phyloP scores from a whole-genome alignment of 2,113 vertebrate genomes.

The Malurus cyaneus region DNA sequence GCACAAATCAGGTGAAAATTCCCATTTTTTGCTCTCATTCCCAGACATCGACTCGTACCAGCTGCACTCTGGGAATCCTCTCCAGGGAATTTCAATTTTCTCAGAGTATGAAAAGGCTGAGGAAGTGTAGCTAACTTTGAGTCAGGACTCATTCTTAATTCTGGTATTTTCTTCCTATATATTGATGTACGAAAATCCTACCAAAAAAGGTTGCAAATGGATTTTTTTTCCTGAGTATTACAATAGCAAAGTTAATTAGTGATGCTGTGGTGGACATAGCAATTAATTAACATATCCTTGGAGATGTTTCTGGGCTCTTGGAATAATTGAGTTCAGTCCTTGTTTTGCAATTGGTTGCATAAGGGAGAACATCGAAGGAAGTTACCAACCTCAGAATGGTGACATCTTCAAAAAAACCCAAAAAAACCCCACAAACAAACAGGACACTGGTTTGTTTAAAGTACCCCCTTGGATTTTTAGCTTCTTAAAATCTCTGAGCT shows the following conservation, averaged over 20 bases:
- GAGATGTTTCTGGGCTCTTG: neutral
- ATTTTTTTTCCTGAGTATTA: neutral
- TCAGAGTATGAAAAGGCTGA: neutral
- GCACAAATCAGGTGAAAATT: conserved; percentile 48
- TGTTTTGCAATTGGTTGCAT: neutral
- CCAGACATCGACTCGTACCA: conserved; percentile 58
- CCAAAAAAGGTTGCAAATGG: neutral
- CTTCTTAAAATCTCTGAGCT: neutral
- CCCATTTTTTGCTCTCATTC: conserved; percentile 47
- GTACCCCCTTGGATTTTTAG: neutral
- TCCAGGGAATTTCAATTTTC: neutral
- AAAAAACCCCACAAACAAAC: fast-evolving
- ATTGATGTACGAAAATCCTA: neutral
- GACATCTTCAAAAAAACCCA: neutral
- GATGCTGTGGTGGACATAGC: neutral
- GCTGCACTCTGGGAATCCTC: conserved; percentile 5
- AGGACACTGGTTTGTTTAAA: neutral
- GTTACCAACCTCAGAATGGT: neutral
- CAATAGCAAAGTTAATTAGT: neutral
- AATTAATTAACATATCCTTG: neutral
- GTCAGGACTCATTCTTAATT: neutral
- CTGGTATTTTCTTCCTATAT: neutral
- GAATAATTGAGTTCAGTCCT: neutral
- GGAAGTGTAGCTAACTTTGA: neutral
- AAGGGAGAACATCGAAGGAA: neutral